Percentiles rank a stretch among this genome's conserved stretches.
phyloP scores from a whole-genome alignment of 1,140 invertebrate genomes.

The Heliconius congener region DNA sequence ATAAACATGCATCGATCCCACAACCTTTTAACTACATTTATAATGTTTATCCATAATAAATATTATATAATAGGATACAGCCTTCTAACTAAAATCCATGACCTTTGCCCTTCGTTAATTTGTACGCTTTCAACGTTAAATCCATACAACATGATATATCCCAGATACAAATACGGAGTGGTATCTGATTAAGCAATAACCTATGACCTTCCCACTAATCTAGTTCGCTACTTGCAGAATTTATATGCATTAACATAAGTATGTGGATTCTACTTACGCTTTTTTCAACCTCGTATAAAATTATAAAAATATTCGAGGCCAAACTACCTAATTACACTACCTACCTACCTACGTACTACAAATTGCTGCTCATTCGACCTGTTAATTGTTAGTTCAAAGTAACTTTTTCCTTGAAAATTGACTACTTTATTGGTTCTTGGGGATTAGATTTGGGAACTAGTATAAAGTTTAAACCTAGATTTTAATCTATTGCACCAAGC shows the following conservation, averaged over 20 bases:
- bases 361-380: background rate
- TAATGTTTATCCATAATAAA: too few relatives aligned
- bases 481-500: background rate
- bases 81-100: too few relatives aligned
- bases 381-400: background rate
- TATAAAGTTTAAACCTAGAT: background rate
- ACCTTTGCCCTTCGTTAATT: too few relatives aligned
- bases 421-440: background rate
- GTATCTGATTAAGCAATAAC: background rate
- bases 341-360: background rate
- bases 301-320: background rate
- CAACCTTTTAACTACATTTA: too few relatives aligned
- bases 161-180: background rate
- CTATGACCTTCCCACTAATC: background rate
- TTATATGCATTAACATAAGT: background rate
- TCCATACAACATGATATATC: background rate
- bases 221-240: background rate
- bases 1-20: too few relatives aligned
- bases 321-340: background rate
- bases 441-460: background rate
- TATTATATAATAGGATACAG: too few relatives aligned
- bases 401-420: background rate
- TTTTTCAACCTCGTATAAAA: background rate
- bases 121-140: background rate
- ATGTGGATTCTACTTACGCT: background rate